Evolutionary conservation across 2,888 invertebrate species (phyloP).

Genomic region (Oligia latruncula): DNA sequence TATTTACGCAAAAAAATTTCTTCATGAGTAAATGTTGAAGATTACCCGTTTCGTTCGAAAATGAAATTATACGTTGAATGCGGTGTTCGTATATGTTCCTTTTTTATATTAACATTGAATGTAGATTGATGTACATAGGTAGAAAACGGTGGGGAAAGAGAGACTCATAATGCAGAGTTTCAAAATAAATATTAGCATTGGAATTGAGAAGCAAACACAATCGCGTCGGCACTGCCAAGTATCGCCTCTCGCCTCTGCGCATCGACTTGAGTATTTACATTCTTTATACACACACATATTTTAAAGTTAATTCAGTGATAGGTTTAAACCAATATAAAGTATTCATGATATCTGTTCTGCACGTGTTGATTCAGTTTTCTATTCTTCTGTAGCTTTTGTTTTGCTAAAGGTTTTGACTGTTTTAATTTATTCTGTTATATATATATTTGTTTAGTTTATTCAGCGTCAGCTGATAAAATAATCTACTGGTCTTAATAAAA

Average conservation of each 20-base stretch:
- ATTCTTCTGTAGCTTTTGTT: not conserved
- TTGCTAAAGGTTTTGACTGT: not conserved
- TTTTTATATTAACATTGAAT: slow-evolving; percentile 56
- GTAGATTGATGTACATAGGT: slow-evolving; percentile 66
- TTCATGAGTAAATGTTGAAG: slow-evolving; percentile 24
- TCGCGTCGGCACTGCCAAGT: slow-evolving; percentile 69
- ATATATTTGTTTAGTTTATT: not conserved
- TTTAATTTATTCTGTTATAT: not conserved
- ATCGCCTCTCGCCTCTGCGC: slow-evolving; percentile 68
- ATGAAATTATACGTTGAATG: slow-evolving; percentile 22
- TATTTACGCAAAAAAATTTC: slow-evolving; percentile 39
- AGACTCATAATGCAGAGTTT: slow-evolving; percentile 71
- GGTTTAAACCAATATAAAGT: slow-evolving; percentile 24
- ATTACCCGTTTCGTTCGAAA: slow-evolving; percentile 20
- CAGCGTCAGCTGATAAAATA: not conserved
- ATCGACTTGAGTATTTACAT: slow-evolving; percentile 72
- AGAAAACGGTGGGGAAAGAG: slow-evolving; percentile 59
- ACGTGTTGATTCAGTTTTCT: slow-evolving; percentile 35
- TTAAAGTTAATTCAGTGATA: slow-evolving; percentile 57
- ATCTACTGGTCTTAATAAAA: not conserved
- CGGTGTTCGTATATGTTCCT: slow-evolving; percentile 21
- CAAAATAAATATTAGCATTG: slow-evolving; percentile 76
- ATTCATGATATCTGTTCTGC: slow-evolving; percentile 24
- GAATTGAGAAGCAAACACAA: slow-evolving; percentile 77
- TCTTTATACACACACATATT: slow-evolving; percentile 59